phyloP scores from a whole-genome alignment of 2,113 vertebrate genomes.

The Paraplagusia blochii region DNA sequence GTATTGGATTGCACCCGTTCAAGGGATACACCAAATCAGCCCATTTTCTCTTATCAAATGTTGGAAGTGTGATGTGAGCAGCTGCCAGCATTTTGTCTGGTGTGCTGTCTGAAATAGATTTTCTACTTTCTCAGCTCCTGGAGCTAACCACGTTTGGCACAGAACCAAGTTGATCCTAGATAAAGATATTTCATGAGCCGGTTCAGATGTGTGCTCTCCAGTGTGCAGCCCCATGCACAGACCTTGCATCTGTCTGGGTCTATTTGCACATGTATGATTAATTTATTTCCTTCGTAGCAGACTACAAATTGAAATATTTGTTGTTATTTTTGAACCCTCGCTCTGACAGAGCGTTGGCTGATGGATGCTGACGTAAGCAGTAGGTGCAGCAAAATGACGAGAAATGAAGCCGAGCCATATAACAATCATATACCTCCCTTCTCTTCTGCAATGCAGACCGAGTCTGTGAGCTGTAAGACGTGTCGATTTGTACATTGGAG shows the following conservation, averaged over 20 bases:
- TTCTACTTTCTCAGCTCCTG: constrained; percentile 51
- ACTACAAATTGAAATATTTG: constrained; percentile 15
- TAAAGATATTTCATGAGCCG: constrained; percentile 65
- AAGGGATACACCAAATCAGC: constrained; percentile 60
- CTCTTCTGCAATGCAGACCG: too few species aligned
- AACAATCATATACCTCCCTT: too few species aligned
- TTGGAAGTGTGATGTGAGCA: constrained; percentile 56
- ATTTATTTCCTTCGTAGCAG: constrained; percentile 16
- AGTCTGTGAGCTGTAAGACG: constrained; percentile 30
- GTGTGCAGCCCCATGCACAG: constrained; percentile 62
- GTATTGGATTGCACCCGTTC: constrained; percentile 53
- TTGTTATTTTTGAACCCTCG: background rate
- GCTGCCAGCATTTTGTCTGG: constrained; percentile 61
- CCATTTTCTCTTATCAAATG: constrained; percentile 58
- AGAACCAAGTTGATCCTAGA: constrained; percentile 62
- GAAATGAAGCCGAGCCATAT: too few species aligned
- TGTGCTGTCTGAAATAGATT: constrained; percentile 54
- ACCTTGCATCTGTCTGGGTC: constrained; percentile 47
- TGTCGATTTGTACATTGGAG: constrained; percentile 57
- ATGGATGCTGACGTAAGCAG: constrained; percentile 10
- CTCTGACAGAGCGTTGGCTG: background rate
- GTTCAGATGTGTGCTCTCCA: constrained; percentile 59
- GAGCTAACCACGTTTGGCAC: constrained; percentile 64
- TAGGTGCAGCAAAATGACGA: background rate
- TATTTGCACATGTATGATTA: constrained; percentile 55